Evolutionary conservation across 2,113 vertebrate genomes (phyloP).

Genomic region (Solea solea): DNA sequence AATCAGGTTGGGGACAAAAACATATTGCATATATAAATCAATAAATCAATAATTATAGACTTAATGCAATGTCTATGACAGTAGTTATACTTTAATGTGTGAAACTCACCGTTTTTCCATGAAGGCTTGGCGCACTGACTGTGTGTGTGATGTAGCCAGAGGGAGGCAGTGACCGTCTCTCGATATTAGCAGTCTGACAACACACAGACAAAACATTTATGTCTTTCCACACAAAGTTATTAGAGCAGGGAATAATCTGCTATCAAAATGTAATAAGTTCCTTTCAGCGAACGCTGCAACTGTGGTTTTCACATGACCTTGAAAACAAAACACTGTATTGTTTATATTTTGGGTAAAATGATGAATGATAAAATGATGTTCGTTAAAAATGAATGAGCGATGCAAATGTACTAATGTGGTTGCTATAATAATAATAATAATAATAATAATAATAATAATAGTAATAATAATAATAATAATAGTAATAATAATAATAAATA

Average conservation of each 20-base stretch:
- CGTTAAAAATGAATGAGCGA: background rate
- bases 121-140: conserved; percentile 94
- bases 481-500: too few relatives aligned
- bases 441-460: too few relatives aligned
- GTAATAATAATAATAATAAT: too few relatives aligned
- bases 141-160: conserved; percentile 97
- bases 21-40: background rate
- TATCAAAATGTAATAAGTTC: background rate
- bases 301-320: background rate
- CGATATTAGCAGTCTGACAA: conserved; percentile 86
- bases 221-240: background rate
- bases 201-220: conserved; percentile 17
- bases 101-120: conserved; percentile 93
- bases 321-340: conserved; percentile 1
- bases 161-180: conserved; percentile 89
- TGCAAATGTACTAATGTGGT: background rate
- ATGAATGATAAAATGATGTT: too few relatives aligned
- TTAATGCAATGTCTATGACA: background rate
- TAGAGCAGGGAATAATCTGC: background rate
- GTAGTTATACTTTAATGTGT: background rate
- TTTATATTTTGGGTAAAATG: background rate
- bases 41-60: background rate
- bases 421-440: background rate
- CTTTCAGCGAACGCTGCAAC: background rate
- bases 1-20: background rate